Percentiles rank a stretch among this genome's conserved stretches.
Evolutionary conservation across 30 jellyfish, hydroid and myxozoan species (phyloP).

Genomic region (Hydra vulgaris): DNA sequence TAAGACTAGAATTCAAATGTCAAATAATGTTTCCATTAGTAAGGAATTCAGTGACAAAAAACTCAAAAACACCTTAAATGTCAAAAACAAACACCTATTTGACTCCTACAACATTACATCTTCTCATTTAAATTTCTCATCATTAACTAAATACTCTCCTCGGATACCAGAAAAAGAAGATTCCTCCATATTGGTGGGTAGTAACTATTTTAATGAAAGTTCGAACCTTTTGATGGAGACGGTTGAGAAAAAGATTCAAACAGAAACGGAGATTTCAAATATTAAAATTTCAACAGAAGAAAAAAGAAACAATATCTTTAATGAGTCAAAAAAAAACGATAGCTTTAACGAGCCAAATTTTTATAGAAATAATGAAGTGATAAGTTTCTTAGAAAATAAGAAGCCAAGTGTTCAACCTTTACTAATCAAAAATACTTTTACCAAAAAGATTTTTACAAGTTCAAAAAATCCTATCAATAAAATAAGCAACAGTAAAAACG

Average conservation of each 20-base stretch:
- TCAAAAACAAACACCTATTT: no score
- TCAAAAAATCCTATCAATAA: not conserved
- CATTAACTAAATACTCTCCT: not conserved
- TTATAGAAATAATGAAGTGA: not conserved
- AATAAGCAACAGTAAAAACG: not conserved
- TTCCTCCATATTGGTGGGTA: not conserved
- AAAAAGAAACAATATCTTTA: not conserved
- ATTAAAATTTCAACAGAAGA: not conserved
- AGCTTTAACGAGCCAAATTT: not conserved
- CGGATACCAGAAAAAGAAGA: not conserved
- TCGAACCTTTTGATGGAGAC: not conserved
- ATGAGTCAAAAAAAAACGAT: not conserved
- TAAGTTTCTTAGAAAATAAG: not conserved
- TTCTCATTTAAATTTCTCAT: not conserved
- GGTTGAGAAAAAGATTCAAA: not conserved
- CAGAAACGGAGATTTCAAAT: not conserved
- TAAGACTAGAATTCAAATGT: not conserved
- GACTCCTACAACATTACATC: no score
- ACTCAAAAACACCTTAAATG: not conserved
- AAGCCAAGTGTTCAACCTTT: not conserved
- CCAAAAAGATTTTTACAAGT: not conserved
- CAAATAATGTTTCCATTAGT: not conserved
- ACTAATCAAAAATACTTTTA: not conserved
- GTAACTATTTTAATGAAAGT: not conserved
- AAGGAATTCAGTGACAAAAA: not conserved